A percentile compares a stretch with the other conserved stretches of the same genome.
These are phyloP conservation scores for Drosophila littoralis DNA, from an alignment of 1,140 invertebrate genomes.

Conservation along the genomic window DNA sequence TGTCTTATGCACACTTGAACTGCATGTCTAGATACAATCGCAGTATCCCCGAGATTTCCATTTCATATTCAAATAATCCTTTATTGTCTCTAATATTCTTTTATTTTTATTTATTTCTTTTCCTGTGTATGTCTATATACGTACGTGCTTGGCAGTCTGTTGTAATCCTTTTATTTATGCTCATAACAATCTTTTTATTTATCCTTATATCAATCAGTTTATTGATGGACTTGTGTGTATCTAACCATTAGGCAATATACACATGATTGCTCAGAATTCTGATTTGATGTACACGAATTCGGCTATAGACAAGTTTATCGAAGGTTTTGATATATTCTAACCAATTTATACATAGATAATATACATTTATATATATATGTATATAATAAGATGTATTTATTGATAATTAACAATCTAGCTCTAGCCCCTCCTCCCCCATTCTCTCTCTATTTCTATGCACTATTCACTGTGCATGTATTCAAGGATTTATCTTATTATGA, in stretches of 20 bases:
- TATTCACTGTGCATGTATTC: not conserved
- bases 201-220: slow-evolving; percentile 11
- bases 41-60: not conserved
- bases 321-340: no score
- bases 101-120: not conserved
- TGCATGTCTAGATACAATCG: not conserved
- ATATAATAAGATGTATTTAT: no score
- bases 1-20: not conserved
- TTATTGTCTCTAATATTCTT: slow-evolving; percentile 8
- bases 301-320: no score
- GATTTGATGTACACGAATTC: not conserved
- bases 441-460: not conserved
- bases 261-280: not conserved
- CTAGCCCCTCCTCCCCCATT: not conserved
- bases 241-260: not conserved
- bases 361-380: no score
- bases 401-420: no score
- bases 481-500: not conserved
- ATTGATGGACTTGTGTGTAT: not conserved
- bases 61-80: slow-evolving; percentile 28
- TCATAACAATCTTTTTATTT: not conserved
- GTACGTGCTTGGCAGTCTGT: not conserved
- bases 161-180: slow-evolving; percentile 13
- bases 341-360: no score
- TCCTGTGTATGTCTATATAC: no score